These are phyloP conservation scores for Eumacrocentrus americanus DNA, from an alignment of 2,888 invertebrate genomes.

Conservation along the genomic window DNA sequence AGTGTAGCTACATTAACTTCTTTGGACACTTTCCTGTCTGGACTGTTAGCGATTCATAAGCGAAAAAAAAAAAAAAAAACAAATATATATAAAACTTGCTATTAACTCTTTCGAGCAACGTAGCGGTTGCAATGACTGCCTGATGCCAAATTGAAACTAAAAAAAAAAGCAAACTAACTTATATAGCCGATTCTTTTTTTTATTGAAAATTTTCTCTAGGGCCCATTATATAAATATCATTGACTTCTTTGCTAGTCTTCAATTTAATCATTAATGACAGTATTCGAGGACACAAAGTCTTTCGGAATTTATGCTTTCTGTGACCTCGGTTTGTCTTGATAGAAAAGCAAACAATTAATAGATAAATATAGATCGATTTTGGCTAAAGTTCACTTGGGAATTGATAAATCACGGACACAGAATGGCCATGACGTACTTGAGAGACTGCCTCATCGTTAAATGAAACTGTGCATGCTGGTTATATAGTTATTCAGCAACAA, in stretches of 20 bases:
- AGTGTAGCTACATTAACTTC: background rate
- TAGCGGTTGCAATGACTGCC: constrained; percentile 52
- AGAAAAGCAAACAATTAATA: background rate
- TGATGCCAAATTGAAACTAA: constrained; percentile 54
- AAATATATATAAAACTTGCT: constrained; percentile 13
- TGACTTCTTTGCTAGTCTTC: background rate
- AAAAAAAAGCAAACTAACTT: constrained; percentile 9
- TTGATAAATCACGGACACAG: constrained; percentile 15
- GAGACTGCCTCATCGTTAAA: constrained; percentile 26
- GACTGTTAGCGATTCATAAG: background rate
- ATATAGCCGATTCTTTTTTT: constrained; percentile 7
- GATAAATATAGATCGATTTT: background rate
- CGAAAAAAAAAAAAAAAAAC: constrained; percentile 9
- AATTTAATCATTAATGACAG: background rate
- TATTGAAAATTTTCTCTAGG: background rate
- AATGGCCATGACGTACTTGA: constrained; percentile 23
- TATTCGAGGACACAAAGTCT: background rate
- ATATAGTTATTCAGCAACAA: constrained; percentile 22
- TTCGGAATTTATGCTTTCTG: background rate
- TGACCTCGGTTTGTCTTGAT: background rate
- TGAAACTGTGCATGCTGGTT: constrained; percentile 1
- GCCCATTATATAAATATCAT: background rate
- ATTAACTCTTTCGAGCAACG: constrained; percentile 30
- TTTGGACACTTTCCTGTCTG: background rate
- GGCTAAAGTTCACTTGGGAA: constrained; percentile 11